Evolutionary conservation across 2,113 vertebrate genomes (phyloP), one percentile per base, ranked within the genome.

Genomic region (Vidua macroura): DNA sequence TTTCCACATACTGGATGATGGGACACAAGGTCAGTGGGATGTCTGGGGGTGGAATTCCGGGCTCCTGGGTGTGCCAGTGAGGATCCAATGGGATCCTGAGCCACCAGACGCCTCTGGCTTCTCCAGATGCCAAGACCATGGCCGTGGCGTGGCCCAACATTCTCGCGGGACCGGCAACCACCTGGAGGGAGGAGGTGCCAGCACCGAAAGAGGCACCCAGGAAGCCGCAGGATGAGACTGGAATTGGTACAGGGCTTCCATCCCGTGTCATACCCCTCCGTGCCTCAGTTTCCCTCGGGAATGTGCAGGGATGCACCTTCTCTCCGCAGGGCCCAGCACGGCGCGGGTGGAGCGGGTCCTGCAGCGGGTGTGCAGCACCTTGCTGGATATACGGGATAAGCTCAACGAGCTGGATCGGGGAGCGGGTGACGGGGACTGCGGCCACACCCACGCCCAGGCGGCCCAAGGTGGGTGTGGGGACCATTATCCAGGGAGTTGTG

Each of bases 351-450:
- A 39, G 28, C 79, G 20, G 6, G 96, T 97, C 5, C 95, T 99
- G 74, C 97, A 98, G 64, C 81, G 9, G 9, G 97, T 99, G 83
- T 99, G 98, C 59, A 88, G 82, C 59, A 91, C 95, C 16, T 96
- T 99, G 22, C 88, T 99, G 21, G 94, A 86, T 14, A 95, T 97
- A 44, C 98, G 98, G 96, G 98, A 99, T 0, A 96, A 97, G 44
- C 98, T 99, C 19, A 99, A 99, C 12, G 97, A 98, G 13, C 96
- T 99, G 96, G 99, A 99, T 86, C 98, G 99, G 0, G 98, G 98
- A 1, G 97, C 98, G 0, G 99, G 99, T 0, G 99, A 99, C 0
- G 99, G 99, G 25, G 99, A 99, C 90, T 99, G 99, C 2, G 99
- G 99, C 8, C 98, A 97, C 97, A 99, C 99, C 1, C 99, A 99